These are phyloP conservation scores for Cheilosia impressa DNA, from an alignment of 2,888 invertebrate species.

Conservation along the genomic window DNA sequence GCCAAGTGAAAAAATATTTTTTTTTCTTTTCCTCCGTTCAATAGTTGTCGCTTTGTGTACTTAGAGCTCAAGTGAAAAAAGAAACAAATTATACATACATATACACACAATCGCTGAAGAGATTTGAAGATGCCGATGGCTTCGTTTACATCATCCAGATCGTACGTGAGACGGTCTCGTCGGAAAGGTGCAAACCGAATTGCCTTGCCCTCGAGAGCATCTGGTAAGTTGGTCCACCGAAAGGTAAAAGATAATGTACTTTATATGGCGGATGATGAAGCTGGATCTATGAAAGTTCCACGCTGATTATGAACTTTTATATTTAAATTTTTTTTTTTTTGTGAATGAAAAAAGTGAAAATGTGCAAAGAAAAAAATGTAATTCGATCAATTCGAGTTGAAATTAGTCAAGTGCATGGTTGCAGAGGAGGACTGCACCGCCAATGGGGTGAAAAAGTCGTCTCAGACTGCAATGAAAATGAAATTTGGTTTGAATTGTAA, in stretches of 20 bases:
- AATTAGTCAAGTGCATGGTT: constrained; percentile 12
- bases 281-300: constrained; percentile 46
- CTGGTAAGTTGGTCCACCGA: constrained; percentile 78
- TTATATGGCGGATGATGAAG: constrained; percentile 15
- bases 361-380: not conserved
- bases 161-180: constrained; percentile 95
- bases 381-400: not conserved
- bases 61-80: constrained; percentile 73
- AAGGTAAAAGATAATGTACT: constrained; percentile 19
- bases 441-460: not conserved
- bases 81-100: constrained; percentile 55
- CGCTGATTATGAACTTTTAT: constrained; percentile 24
- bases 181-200: constrained; percentile 95
- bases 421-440: not conserved
- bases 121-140: constrained; percentile 91
- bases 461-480: constrained; percentile 11
- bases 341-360: constrained; percentile 17
- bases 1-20: constrained; percentile 62
- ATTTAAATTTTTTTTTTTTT: constrained; percentile 1
- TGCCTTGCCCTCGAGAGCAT: constrained; percentile 83
- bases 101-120: constrained; percentile 65
- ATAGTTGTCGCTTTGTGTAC: constrained; percentile 80
- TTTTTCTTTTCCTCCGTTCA: constrained; percentile 76
- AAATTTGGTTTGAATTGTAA: not conserved
- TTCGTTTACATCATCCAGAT: constrained; percentile 96